Percentiles rank a stretch among this genome's conserved stretches.
These are phyloP conservation scores for Mesorhabditis belari DNA, from an alignment of 2,888 invertebrate species.

Conservation along the genomic window DNA sequence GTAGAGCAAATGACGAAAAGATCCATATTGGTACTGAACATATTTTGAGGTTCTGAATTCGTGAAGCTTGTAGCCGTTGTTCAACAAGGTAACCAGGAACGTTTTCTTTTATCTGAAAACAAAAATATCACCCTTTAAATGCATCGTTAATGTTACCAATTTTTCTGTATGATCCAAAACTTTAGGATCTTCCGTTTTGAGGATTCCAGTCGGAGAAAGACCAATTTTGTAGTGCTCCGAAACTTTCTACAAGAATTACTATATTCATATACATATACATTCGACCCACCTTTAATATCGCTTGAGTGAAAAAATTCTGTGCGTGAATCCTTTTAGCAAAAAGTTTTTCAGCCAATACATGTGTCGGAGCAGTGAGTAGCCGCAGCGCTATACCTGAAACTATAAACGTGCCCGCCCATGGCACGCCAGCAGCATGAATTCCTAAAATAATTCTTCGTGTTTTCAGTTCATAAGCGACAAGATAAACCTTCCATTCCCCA, in stretches of 20 bases:
- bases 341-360: constrained; percentile 42
- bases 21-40: constrained; percentile 47
- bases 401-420: constrained; percentile 40
- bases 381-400: constrained; percentile 33
- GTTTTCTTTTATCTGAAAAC: constrained; percentile 19
- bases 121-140: background rate
- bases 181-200: constrained; percentile 14
- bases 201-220: background rate
- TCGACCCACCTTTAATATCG: constrained; percentile 30
- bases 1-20: constrained; percentile 46
- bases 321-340: constrained; percentile 43
- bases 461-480: background rate
- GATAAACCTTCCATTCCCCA: constrained; percentile 37
- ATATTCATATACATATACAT: background rate
- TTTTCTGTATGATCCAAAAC: constrained; percentile 11
- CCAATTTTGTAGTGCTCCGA: background rate
- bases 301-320: constrained; percentile 36
- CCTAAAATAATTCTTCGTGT: constrained; percentile 15
- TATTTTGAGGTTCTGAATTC: constrained; percentile 47
- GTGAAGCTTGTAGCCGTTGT: constrained; percentile 33
- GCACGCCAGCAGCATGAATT: constrained; percentile 31
- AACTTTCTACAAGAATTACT: constrained; percentile 1
- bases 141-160: constrained; percentile 10
- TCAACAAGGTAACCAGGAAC: constrained; percentile 26
- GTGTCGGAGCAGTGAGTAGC: constrained; percentile 37